Evolutionary conservation across 2,113 vertebrate genomes (phyloP).

Genomic region (Gopherus evgoodei): DNA sequence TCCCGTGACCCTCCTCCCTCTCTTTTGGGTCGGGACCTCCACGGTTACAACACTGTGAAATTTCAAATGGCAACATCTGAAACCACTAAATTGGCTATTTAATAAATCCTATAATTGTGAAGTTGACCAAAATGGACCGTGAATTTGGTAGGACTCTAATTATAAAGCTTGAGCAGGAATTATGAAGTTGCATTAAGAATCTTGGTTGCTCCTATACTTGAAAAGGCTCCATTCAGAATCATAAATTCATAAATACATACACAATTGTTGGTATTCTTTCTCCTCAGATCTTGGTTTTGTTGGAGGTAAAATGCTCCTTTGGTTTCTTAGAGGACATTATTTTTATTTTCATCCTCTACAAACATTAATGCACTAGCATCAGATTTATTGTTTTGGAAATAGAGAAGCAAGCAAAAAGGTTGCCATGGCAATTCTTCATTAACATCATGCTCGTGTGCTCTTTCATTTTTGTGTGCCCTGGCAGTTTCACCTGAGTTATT

Average conservation of each 20-base stretch:
- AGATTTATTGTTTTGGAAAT: conserved; percentile 58
- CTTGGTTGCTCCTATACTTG: not conserved
- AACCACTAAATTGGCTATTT: too few relatives aligned
- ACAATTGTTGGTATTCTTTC: not conserved
- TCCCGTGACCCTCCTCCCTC: too few relatives aligned
- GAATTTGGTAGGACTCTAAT: not conserved
- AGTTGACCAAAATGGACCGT: too few relatives aligned
- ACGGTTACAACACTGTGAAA: too few relatives aligned
- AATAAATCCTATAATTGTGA: too few relatives aligned
- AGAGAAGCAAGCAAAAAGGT: conserved; percentile 50
- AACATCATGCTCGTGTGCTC: conserved; percentile 38
- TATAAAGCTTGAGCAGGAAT: not conserved
- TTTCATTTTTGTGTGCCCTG: conserved; percentile 17
- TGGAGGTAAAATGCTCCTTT: conserved; percentile 30
- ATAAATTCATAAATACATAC: not conserved
- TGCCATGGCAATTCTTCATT: conserved; percentile 71
- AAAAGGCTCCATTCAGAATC: not conserved
- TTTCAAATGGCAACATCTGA: too few relatives aligned
- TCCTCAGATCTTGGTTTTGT: conserved; percentile 24
- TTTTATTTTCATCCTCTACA: conserved; percentile 21
- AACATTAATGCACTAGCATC: not conserved
- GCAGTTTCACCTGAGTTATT: conserved; percentile 53
- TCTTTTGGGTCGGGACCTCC: too few relatives aligned
- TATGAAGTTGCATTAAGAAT: not conserved
- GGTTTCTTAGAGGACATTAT: not conserved